Conservation (phyloP, 2,113 vertebrate genomes). For the Vanacampus margaritifer region DNA sequence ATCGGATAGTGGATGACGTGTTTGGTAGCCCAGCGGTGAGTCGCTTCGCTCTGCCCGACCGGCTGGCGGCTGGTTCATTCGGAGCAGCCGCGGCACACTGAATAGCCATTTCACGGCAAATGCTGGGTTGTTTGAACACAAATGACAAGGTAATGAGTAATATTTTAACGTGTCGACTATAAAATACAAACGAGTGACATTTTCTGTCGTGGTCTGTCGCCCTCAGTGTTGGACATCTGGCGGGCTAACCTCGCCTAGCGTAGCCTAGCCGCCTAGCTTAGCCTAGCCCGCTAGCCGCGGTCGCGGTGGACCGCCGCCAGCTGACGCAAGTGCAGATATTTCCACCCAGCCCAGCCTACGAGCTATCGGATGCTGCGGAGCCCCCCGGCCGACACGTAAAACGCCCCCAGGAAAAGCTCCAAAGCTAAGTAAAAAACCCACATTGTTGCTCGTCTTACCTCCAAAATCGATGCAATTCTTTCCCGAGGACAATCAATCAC, state of each 20-base stretch:
- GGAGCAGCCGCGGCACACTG: background rate
- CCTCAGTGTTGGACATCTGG: conserved; percentile 7
- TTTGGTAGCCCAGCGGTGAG: background rate
- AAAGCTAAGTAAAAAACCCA: background rate
- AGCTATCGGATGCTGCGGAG: conserved; percentile 46
- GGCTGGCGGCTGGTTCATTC: background rate
- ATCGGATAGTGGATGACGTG: background rate
- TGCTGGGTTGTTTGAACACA: background rate
- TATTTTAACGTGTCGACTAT: rapidly evolving
- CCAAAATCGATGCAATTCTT: conserved; percentile 62
- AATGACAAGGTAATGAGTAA: background rate
- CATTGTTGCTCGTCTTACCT: conserved; percentile 59
- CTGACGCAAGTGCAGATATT: conserved; percentile 72
- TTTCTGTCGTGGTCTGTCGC: background rate
- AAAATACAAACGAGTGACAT: background rate
- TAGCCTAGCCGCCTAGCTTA: conserved; percentile 10
- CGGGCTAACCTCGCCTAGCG: conserved; percentile 8
- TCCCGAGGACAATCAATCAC: conserved; percentile 62
- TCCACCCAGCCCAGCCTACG: conserved; percentile 50
- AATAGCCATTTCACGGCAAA: background rate
- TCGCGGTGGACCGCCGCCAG: conserved; percentile 55
- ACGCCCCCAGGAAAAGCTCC: background rate
- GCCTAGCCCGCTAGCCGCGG: conserved; percentile 45
- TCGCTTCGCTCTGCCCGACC: too few relatives aligned
- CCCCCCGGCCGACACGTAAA: background rate